Conservation (phyloP, 2,797 vertebrate species). For the Microctenopoma stevenorrisi region DNA sequence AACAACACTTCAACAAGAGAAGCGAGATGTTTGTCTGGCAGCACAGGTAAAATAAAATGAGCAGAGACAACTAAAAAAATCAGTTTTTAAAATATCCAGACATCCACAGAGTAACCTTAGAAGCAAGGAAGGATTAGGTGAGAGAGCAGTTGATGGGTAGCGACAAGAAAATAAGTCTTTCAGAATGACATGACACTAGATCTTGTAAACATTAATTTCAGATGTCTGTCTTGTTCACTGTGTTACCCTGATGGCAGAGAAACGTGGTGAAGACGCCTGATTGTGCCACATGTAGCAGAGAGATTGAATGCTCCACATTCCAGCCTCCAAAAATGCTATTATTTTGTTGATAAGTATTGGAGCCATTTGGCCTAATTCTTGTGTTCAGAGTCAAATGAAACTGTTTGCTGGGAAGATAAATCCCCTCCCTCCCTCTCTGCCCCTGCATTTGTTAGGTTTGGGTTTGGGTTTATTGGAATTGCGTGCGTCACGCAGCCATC, state of each 20-base stretch:
- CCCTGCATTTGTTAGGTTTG: constrained; percentile 37
- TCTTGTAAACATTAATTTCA: not conserved
- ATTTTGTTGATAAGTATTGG: constrained; percentile 41
- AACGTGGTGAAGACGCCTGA: constrained; percentile 18
- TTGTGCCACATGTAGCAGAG: constrained; percentile 26
- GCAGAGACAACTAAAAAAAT: not conserved
- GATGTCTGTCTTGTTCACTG: not conserved
- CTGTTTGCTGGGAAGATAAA: constrained; percentile 63
- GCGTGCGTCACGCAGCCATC: constrained; percentile 73
- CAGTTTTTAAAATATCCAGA: not conserved
- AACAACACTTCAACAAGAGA: not conserved
- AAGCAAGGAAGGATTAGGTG: not conserved
- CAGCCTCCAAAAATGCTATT: constrained; percentile 10
- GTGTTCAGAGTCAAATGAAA: constrained; percentile 63
- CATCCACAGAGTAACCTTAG: not conserved
- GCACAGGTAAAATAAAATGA: not conserved
- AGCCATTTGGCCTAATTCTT: constrained; percentile 72
- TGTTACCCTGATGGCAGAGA: not conserved
- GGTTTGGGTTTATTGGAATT: constrained; percentile 65
- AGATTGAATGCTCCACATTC: constrained; percentile 59
- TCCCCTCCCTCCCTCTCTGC: constrained; percentile 22
- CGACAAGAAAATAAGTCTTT: not conserved
- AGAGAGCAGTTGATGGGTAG: not conserved
- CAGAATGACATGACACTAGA: not conserved
- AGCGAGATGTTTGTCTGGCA: too few relatives aligned